phyloP scores from a whole-genome alignment of 2,113 vertebrate genomes.

The Phylloscopus whistleri region DNA sequence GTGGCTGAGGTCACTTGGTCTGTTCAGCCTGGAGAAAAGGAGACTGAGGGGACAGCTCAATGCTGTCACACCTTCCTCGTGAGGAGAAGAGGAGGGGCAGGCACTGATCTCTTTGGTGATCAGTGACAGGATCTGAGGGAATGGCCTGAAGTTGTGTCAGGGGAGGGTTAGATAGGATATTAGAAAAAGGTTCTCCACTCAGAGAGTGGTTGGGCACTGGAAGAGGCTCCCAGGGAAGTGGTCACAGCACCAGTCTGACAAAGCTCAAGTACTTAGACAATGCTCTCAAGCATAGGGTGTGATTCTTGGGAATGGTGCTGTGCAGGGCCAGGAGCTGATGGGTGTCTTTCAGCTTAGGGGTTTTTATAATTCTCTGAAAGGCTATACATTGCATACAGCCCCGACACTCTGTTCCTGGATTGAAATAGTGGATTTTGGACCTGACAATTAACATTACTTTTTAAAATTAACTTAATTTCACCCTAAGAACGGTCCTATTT shows the following conservation, averaged over 20 bases:
- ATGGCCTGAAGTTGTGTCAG: neutral
- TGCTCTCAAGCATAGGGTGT: neutral
- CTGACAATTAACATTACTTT: neutral
- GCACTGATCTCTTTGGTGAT: neutral
- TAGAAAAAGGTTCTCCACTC: neutral
- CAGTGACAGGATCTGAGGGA: fast-evolving
- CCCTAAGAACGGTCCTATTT: neutral
- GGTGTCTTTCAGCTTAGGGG: neutral
- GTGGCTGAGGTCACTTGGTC: neutral
- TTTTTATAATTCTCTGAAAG: neutral
- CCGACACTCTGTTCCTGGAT: neutral
- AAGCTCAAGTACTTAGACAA: neutral
- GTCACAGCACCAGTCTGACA: neutral
- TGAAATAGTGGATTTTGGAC: neutral
- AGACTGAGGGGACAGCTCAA: fast-evolving
- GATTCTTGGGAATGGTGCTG: neutral
- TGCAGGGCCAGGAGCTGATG: neutral
- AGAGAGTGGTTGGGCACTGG: neutral
- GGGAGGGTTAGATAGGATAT: neutral
- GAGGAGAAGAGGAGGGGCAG: neutral
- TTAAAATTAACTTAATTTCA: neutral
- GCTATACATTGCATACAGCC: neutral
- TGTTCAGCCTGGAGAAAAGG: neutral
- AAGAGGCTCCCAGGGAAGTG: neutral
- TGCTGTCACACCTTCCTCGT: fast-evolving